phyloP scores from a whole-genome alignment of 2,113 vertebrate genomes.

The Xiphophorus couchianus region DNA sequence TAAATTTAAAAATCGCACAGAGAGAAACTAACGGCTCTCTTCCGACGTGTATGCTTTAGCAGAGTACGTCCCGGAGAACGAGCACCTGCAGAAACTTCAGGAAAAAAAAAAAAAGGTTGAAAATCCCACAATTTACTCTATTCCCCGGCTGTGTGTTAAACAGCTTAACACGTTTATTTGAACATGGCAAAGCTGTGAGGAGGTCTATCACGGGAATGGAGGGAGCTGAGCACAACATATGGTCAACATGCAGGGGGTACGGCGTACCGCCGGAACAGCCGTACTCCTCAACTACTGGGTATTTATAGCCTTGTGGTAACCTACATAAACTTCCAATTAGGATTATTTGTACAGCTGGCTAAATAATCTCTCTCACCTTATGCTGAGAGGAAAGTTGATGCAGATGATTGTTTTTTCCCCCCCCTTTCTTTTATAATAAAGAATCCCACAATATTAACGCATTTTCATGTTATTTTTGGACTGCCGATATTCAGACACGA shows the following conservation, averaged over 20 bases:
- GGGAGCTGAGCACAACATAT: slow-evolving; percentile 66
- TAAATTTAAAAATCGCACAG: slow-evolving; percentile 46
- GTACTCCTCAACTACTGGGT: slow-evolving; percentile 33
- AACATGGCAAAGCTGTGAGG: slow-evolving; percentile 63
- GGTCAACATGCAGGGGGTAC: slow-evolving; percentile 67
- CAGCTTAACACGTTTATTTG: slow-evolving; percentile 68
- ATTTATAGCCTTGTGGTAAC: slow-evolving; percentile 51
- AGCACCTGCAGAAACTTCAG: slow-evolving; percentile 85
- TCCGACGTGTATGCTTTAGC: neutral
- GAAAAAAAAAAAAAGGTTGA: slow-evolving; percentile 78
- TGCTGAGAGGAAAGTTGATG: neutral
- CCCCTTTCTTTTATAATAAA: neutral
- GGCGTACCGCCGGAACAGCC: slow-evolving; percentile 37
- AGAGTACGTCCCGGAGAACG: slow-evolving; percentile 76
- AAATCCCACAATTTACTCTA: slow-evolving; percentile 92
- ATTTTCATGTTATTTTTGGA: neutral
- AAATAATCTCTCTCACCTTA: slow-evolving; percentile 26
- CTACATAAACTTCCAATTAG: slow-evolving; percentile 48
- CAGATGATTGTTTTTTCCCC: neutral
- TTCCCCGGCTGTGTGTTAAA: slow-evolving; percentile 90
- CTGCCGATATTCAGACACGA: neutral
- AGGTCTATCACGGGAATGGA: slow-evolving; percentile 58
- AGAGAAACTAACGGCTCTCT: slow-evolving; percentile 80
- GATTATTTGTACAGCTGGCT: slow-evolving; percentile 49
- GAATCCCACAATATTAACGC: neutral